Base-by-base conservation (phyloP, 2,797 vertebrate species). In the Megalops cyprinoides region DNA sequence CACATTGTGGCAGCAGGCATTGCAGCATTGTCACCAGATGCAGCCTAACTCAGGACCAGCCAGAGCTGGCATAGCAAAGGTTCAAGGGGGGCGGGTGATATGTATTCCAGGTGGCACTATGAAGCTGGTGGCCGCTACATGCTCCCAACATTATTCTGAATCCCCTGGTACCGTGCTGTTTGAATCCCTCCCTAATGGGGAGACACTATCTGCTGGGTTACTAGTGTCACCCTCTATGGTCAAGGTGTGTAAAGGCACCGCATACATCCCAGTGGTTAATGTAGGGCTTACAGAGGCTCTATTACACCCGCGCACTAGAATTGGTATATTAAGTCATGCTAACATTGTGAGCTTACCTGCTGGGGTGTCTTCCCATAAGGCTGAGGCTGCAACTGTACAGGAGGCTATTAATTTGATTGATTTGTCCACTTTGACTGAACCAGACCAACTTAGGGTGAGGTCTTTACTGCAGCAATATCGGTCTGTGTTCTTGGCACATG, bases 161-260 rank as follows among this genome's bases (percentile, higher is more conserved):
- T n/a, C n/a, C n/a, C n/a, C n/a, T n/a, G n/a, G n/a, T n/a, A n/a
- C 2, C 0, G 34, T 53, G 0, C 2, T 84, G 15, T 78, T 82
- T 51, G 81, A 83, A 28, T 84, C 81, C 25, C 60, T 39, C 18
- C 25, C 34, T 67, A 62, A 48, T n/a, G 25, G 46, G n/a, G 62
- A 37, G 12, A 12, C 12, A 1, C 28, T 85, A 8, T 60, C 82
- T 0, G 74, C 6, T 1, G 81, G 82, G 1, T 2, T 84, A 6
- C 5, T 86, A 9, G 62, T 10, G 0, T 83, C 48, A 0, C 44
- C 76, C 2, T 37, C 48, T 2, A 51, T 85, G 2, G 39, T 79
- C 1, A 14, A 62, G 5, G 74, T n/a, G n/a, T n/a, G n/a, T n/a
- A n/a, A n/a, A n/a, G n/a, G n/a, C n/a, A n/a, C n/a, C n/a, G n/a